Base-by-base conservation (phyloP, 2,797 vertebrate species). In the Melanotaenia maccullochi region DNA sequence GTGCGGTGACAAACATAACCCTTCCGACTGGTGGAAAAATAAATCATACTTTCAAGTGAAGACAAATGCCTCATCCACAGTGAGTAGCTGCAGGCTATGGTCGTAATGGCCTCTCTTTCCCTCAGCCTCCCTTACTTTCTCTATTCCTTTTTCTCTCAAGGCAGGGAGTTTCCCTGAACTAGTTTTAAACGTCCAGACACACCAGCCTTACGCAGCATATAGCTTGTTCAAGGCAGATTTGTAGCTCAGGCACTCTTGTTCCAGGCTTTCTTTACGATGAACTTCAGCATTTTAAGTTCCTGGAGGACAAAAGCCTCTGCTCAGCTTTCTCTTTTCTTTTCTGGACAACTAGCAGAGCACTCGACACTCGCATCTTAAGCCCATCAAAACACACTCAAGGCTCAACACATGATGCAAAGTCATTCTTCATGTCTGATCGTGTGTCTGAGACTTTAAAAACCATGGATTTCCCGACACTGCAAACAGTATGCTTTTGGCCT, bases 41-140 rank as follows among this genome's bases (percentile, higher is more conserved):
- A 92, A 92, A 93, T 93, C 92, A 92, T 92, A 92, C 86, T 92
- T 92, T 93, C 87, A 85, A 91, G 91, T 91, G 92, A 93, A 92
- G 93, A 93, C 92, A 93, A 93, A 93, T 93, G 90, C 90, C 84
- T 90, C 79, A 85, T 92, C 93, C 92, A 57, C 22, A 84, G 93
- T 89, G 92, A 93, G 86, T 89, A 79, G 87, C 92, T 86, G 60
- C 71, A 59, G 90, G 92, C 89, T 85, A 68, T 40, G 90, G 87
- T 91, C 89, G 87, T 93, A 92, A 93, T 93, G 90, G 89, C 87
- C 86, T 77, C 63, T 74, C 66, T 82, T 57, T 71, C 65, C 70
- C 40, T 42, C 55, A 71, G 33, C 52, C 64, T 72, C 61, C 55
- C 57, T 75, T 62, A 55, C 66, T 75, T 62, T 68, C 65, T 71